Base-by-base conservation (phyloP, 2,888 invertebrate species). In the Helleia helle region DNA sequence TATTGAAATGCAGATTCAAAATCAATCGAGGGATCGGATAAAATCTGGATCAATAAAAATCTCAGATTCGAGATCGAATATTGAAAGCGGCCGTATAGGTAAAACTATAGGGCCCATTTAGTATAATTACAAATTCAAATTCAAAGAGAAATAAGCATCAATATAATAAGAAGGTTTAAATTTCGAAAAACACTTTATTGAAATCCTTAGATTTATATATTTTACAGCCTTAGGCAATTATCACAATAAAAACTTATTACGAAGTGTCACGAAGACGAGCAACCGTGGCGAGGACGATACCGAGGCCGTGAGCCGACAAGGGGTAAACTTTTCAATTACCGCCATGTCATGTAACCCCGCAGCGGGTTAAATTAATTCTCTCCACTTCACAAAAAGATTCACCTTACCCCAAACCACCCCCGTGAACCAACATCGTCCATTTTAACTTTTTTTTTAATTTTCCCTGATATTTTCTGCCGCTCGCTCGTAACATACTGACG, bases 291-390 rank as follows among this genome's bases (percentile, higher is more conserved):
- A 65, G 57, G 51, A 58, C 56, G n/a, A n/a, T n/a, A n/a, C n/a
- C n/a, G n/a, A n/a, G n/a, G 62, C 58, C 60, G 64, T 56, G 66
- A 63, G 71, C 71, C 77, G 72, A 79, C 74, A 71, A 73, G 81
- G 86, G 87, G 85, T 79, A 71, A 85, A 84, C 84, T 85, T 84
- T 83, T 81, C 83, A 84, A 85, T 85, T 85, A 85, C 80, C 70
- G 73, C 71, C 65, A 68, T 77, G 83, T 77, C 85, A 80, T 81
- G 83, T 79, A 75, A 81, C 85, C 85, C 84, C 81, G 83, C 84
- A 84, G 83, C 83, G 81, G 83, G 84, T 84, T 81, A 84, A 86
- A 84, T 85, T 85, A 86, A 84, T 81, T 83, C 84, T 71, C 81
- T 81, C 73, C 77, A 77, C 76, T 85, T 84, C 81, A 84, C 83